These are phyloP conservation scores for Drosophila colorata DNA, from an alignment of 2,888 invertebrate species.

Conservation along the genomic window DNA sequence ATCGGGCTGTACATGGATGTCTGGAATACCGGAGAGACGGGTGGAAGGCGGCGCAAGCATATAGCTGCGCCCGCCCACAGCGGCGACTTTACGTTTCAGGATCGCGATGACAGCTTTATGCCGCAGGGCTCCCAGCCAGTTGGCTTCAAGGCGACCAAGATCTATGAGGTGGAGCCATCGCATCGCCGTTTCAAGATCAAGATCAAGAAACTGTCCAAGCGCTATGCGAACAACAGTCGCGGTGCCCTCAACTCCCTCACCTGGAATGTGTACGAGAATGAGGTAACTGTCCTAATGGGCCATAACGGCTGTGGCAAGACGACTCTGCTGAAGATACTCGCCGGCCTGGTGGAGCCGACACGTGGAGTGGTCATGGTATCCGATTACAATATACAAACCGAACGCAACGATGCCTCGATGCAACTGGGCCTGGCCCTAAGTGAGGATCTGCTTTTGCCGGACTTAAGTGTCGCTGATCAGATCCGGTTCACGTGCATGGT, in stretches of 20 bases:
- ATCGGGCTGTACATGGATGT: conserved; percentile 88
- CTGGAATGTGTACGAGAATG: conserved; percentile 92
- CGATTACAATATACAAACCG: conserved; percentile 88
- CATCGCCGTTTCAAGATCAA: conserved; percentile 84
- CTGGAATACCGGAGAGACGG: conserved; percentile 51
- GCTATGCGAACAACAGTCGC: conserved; percentile 88
- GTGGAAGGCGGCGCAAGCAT: conserved; percentile 20
- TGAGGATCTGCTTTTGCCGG: conserved; percentile 87
- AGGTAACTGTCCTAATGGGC: conserved; percentile 88
- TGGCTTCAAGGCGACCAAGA: conserved; percentile 61
- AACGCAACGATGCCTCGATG: conserved; percentile 87
- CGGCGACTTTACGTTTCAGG: conserved; percentile 39
- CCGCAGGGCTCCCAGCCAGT: conserved; percentile 27
- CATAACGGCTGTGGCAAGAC: conserved; percentile 93
- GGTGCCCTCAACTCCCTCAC: conserved; percentile 89
- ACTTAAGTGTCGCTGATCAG: conserved; percentile 92
- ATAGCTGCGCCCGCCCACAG: conserved; percentile 12
- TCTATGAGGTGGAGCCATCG: conserved; percentile 86
- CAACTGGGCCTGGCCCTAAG: conserved; percentile 92
- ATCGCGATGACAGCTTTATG: conserved; percentile 28
- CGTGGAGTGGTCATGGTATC: conserved; percentile 89
- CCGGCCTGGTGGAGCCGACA: conserved; percentile 89
- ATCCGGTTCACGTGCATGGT: conserved; percentile 91
- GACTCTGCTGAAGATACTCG: conserved; percentile 95
- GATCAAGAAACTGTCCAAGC: conserved; percentile 86